phyloP scores from a whole-genome alignment of 1,140 invertebrate genomes.

The Plectus sambesii region DNA sequence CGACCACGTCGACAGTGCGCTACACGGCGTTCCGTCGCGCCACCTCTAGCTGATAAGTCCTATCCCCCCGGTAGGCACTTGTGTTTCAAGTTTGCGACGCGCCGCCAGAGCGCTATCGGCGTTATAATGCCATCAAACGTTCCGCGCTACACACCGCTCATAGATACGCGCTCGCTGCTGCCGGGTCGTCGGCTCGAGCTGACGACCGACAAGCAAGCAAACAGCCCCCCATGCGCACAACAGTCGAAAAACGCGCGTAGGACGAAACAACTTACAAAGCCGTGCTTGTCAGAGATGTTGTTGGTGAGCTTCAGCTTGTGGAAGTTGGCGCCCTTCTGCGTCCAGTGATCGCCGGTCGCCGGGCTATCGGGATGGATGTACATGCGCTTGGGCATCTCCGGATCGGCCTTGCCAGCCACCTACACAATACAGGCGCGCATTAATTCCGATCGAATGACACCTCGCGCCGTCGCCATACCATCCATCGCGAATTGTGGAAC shows the following conservation, averaged over 20 bases:
- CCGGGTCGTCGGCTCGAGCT: too few species aligned
- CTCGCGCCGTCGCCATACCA: slow-evolving; percentile 4
- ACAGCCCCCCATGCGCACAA: too few species aligned
- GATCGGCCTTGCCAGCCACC: slow-evolving; percentile 63
- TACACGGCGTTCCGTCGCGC: too few species aligned
- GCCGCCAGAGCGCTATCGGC: too few species aligned
- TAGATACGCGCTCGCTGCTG: too few species aligned
- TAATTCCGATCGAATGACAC: neutral
- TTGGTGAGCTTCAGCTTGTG: slow-evolving; percentile 97
- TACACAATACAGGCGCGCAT: neutral
- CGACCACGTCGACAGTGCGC: too few species aligned
- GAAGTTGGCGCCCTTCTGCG: slow-evolving; percentile 93
- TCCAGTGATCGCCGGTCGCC: slow-evolving; percentile 87
- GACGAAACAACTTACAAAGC: slow-evolving; percentile 67
- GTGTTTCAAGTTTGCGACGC: too few species aligned
- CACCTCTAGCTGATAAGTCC: too few species aligned
- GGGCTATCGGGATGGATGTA: slow-evolving; percentile 97
- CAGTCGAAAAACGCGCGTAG: slow-evolving; percentile 2
- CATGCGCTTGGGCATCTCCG: slow-evolving; percentile 61
- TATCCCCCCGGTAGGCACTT: too few species aligned
- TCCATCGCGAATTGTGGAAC: slow-evolving; percentile 69
- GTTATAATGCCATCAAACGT: too few species aligned
- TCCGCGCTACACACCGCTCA: too few species aligned
- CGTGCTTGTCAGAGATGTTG: slow-evolving; percentile 93
- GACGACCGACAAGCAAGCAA: too few species aligned